Conservation (phyloP, 1,140 invertebrate species). For the Chionoecetes opilio region DNA sequence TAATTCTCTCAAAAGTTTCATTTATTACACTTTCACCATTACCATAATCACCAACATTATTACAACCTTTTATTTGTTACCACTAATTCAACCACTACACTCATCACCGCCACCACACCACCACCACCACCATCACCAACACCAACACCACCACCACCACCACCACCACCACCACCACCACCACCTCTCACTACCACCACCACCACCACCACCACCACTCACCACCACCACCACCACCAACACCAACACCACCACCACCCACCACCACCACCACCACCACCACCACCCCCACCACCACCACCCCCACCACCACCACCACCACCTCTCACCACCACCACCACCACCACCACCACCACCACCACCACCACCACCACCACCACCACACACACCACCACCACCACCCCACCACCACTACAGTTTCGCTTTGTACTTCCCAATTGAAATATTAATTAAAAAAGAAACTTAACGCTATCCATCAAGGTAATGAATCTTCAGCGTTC, state of each 20-base stretch:
- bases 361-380: not conserved
- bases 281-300: not conserved
- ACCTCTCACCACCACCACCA: not conserved
- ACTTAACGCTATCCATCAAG: not conserved
- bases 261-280: not conserved
- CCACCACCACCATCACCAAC: not conserved
- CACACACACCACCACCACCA: not conserved
- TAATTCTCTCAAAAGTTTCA: not conserved
- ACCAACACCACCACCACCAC: not conserved
- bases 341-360: not conserved
- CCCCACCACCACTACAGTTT: too few species aligned
- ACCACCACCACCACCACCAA: not conserved
- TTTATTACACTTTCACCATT: not conserved
- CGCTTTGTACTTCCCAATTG: not conserved
- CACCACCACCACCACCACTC: not conserved
- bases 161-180: not conserved
- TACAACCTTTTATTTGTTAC: not conserved
- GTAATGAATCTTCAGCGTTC: not conserved
- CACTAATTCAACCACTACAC: not conserved
- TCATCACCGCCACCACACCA: not conserved
- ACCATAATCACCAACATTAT: not conserved
- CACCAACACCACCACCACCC: not conserved
- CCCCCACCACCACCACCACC: not conserved
- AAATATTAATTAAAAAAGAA: slow-evolving; percentile 13
- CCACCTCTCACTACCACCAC: not conserved